phyloP scores from a whole-genome alignment of 2,888 invertebrate genomes.

The Himalopsyche japonica region DNA sequence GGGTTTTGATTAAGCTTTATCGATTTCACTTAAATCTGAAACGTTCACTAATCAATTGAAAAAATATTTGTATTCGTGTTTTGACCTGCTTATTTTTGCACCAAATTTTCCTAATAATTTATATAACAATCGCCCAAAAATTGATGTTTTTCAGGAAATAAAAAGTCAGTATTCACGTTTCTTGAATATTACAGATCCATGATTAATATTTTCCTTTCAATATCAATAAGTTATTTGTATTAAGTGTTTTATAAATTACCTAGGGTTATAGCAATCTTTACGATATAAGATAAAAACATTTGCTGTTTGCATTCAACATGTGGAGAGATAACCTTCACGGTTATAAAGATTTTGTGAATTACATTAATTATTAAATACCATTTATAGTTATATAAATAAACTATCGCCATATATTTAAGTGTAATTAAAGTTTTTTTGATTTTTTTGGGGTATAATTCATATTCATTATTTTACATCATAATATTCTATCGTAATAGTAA shows the following conservation, averaged over 20 bases:
- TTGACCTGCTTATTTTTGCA: background rate
- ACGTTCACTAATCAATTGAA: background rate
- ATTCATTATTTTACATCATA: constrained; percentile 44
- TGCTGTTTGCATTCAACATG: constrained; percentile 39
- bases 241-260: constrained; percentile 37
- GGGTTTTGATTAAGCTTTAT: background rate
- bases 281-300: constrained; percentile 39
- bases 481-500: constrained; percentile 50
- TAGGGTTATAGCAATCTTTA: constrained; percentile 39
- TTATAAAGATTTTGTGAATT: constrained; percentile 39
- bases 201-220: constrained; percentile 22
- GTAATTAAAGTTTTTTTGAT: constrained; percentile 39
- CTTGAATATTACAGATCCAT: background rate
- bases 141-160: background rate
- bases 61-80: background rate
- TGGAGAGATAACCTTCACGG: constrained; percentile 38
- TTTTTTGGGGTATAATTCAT: constrained; percentile 39
- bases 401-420: constrained; percentile 41
- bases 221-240: constrained; percentile 31
- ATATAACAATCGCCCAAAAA: background rate
- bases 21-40: background rate
- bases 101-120: background rate
- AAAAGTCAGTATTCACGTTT: background rate
- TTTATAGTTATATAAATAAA: constrained; percentile 41
- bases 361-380: constrained; percentile 39